Base-by-base conservation (phyloP, 1,140 invertebrate species). In the Procambarus clarkii region DNA sequence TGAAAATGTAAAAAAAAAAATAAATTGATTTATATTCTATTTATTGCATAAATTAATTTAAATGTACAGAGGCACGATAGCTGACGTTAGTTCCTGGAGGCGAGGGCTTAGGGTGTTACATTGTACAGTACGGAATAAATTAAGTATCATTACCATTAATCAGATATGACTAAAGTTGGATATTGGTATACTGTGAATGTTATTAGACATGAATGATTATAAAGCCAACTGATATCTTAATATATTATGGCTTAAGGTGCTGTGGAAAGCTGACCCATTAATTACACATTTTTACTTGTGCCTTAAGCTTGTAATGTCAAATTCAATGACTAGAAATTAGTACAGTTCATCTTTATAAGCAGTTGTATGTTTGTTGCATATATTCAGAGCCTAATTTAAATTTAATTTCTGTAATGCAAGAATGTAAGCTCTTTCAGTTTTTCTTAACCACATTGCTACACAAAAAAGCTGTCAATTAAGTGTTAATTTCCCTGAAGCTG, bases 401-500 rank as follows among this genome's bases (percentile, higher is more conserved):
- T 34, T 45, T 45, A 69, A 69, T 34, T 45, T 83, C 18, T 83
- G 13, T 24, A 69, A 69, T 69, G 24, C 45, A 60, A 44, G 24
- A 44, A 64, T 18, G 5, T 45, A 83, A 11, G 64, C 64, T 83
- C 69, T 64, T 45, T 69, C 81, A 83, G 81, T 64, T 13, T 83
- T 58, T 64, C 81, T 60, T 69, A 24, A n/a, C 18, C 69, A 8
- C 18, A 21, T 34, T 71, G 21, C 24, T 71, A 69, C 64, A 21
- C 18, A 69, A 18, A 21, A 69, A 69, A 69, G 64, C 64, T 18
- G 13, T 69, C 64, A 69, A 54, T 34, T 34, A 34, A 34, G 34
- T 44, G 4, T 64, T 45, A 69, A 83, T 83, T 83, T 58, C 80
- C 34, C 64, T 44, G 21, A 83, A 83, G 64, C 81, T 83, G 64